Conservation (phyloP, 1,140 invertebrate genomes). For the Drosophila lacertosa region DNA sequence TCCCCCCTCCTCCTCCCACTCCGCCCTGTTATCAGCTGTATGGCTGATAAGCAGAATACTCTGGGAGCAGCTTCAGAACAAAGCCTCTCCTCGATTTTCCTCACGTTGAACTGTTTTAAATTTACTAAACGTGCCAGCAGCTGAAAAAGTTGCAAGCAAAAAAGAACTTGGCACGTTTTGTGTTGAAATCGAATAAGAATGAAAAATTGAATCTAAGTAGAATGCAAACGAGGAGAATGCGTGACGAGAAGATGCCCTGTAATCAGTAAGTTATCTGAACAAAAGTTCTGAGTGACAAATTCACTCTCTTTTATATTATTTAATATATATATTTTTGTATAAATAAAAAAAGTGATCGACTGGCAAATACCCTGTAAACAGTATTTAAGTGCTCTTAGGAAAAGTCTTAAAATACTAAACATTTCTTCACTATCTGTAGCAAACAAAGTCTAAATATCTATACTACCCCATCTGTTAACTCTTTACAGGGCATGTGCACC, state of each 20-base stretch:
- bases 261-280: too few species aligned
- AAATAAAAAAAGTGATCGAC: too few species aligned
- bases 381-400: too few species aligned
- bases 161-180: slow-evolving; percentile 69
- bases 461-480: too few species aligned
- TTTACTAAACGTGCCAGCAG: slow-evolving; percentile 72
- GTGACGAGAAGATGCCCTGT: background rate
- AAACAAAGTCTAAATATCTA: too few species aligned
- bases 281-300: too few species aligned
- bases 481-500: slow-evolving; percentile 4
- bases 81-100: background rate
- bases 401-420: too few species aligned
- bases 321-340: too few species aligned
- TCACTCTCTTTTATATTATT: too few species aligned
- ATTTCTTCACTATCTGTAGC: too few species aligned
- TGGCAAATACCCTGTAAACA: background rate
- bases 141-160: slow-evolving; percentile 12
- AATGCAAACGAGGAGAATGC: background rate
- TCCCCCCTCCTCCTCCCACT: background rate
- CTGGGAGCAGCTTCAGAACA: background rate
- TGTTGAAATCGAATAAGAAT: slow-evolving; percentile 73
- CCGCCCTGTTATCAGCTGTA: slow-evolving; percentile 15
- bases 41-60: slow-evolving; percentile 9
- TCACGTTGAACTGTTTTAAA: slow-evolving; percentile 67
- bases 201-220: slow-evolving; percentile 37